A percentile compares a stretch with the other conserved stretches of the same genome.
phyloP scores from a whole-genome alignment of 2,113 vertebrate genomes.

The Taurulus bubalis region DNA sequence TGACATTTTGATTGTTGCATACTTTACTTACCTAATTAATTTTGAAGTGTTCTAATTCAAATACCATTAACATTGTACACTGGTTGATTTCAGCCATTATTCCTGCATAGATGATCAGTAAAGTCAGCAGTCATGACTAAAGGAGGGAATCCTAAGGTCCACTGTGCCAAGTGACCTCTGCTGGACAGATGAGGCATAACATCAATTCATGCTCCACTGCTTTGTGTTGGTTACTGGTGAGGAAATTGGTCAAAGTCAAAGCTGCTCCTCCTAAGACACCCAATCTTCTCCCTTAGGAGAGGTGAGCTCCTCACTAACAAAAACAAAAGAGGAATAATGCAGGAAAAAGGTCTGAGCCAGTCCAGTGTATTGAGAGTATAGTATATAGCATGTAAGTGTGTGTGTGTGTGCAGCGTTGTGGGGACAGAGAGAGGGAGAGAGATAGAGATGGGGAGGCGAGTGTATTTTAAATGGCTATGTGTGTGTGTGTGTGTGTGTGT shows the following conservation, averaged over 20 bases:
- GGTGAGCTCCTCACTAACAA: slow-evolving; percentile 27
- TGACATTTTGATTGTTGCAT: slow-evolving; percentile 76
- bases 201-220: slow-evolving; percentile 5
- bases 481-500: slow-evolving; percentile 33
- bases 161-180: slow-evolving; percentile 71
- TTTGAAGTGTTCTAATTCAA: slow-evolving; percentile 77
- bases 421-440: slow-evolving; percentile 1
- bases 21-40: slow-evolving; percentile 76
- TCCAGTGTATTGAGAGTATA: slow-evolving; percentile 8
- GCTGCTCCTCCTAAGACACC: slow-evolving; percentile 57
- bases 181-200: slow-evolving; percentile 59
- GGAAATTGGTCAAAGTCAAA: slow-evolving; percentile 59
- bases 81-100: slow-evolving; percentile 74
- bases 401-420: slow-evolving; percentile 28
- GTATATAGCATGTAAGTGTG: slow-evolving; percentile 24
- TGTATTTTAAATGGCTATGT: slow-evolving; percentile 13
- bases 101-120: slow-evolving; percentile 62
- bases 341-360: slow-evolving; percentile 33
- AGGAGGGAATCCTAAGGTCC: slow-evolving; percentile 32
- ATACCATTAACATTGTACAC: slow-evolving; percentile 74
- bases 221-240: slow-evolving; percentile 23
- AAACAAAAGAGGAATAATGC: slow-evolving; percentile 50
- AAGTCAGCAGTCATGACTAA: slow-evolving; percentile 67
- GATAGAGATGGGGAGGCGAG: neutral
- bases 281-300: slow-evolving; percentile 43